Evolutionary conservation across 2,797 vertebrate genomes (phyloP).

Genomic region (Paedocypris micromegethes): DNA sequence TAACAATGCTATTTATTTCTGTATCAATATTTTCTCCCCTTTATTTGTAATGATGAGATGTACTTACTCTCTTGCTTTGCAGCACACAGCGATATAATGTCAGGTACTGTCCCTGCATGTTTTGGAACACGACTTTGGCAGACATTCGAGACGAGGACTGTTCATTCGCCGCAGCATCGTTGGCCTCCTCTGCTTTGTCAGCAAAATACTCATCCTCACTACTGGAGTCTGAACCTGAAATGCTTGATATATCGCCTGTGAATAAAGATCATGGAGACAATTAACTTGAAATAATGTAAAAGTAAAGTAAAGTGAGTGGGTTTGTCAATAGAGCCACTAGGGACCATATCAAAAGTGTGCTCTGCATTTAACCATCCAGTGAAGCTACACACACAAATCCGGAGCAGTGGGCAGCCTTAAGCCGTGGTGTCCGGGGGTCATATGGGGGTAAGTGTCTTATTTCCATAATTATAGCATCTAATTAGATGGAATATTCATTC

Average conservation of each 20-base stretch:
- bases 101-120: slow-evolving; percentile 75
- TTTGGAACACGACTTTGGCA: slow-evolving; percentile 76
- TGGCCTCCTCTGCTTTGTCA: slow-evolving; percentile 48
- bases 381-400: too few relatives aligned
- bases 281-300: neutral
- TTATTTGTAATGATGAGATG: neutral
- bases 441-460: too few relatives aligned
- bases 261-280: neutral
- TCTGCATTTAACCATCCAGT: too few relatives aligned
- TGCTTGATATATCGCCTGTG: slow-evolving; percentile 90
- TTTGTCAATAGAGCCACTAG: neutral
- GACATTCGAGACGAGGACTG: slow-evolving; percentile 40
- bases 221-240: slow-evolving; percentile 87
- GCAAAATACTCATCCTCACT: slow-evolving; percentile 51
- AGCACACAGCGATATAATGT: slow-evolving; percentile 77
- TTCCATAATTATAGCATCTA: too few relatives aligned
- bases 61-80: slow-evolving; percentile 67
- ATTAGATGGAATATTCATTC: too few relatives aligned
- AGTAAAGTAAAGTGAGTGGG: neutral
- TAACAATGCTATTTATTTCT: too few relatives aligned
- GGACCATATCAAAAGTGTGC: too few relatives aligned
- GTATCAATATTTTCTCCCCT: too few relatives aligned
- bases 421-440: too few relatives aligned
- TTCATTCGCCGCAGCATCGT: slow-evolving; percentile 37
- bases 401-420: too few relatives aligned